A percentile compares a stretch with the other conserved stretches of the same genome.
These are phyloP conservation scores for Smittia sp. DNA, from an alignment of 2,888 invertebrate species.

Conservation along the genomic window DNA sequence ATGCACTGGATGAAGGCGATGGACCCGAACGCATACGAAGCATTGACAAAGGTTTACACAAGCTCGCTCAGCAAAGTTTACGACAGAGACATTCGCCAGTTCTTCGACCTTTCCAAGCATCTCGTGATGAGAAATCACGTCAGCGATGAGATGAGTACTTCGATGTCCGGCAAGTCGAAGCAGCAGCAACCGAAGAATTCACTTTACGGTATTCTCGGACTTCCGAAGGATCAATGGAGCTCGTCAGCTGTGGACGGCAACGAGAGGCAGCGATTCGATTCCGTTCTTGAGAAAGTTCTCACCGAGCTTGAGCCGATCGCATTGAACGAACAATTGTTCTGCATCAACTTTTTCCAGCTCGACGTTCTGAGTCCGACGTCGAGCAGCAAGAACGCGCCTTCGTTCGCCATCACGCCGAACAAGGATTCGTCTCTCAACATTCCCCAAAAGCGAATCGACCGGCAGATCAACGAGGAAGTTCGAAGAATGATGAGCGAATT, in stretches of 20 bases:
- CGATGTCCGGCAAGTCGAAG: constrained; percentile 50
- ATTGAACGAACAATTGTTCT: constrained; percentile 92
- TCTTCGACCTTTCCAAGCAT: constrained; percentile 65
- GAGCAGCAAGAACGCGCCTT: constrained; percentile 55
- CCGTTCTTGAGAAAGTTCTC: constrained; percentile 79
- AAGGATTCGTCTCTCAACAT: constrained; percentile 45
- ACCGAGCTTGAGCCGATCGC: constrained; percentile 88
- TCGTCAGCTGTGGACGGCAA: constrained; percentile 61
- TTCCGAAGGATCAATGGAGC: constrained; percentile 63
- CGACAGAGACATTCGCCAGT: constrained; percentile 76
- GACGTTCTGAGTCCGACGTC: constrained; percentile 63
- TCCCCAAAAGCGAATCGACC: constrained; percentile 61
- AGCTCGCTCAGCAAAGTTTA: constrained; percentile 81
- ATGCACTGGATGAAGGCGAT: constrained; percentile 90
- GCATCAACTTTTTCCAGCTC: constrained; percentile 85
- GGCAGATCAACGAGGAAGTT: constrained; percentile 74
- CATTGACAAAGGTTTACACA: constrained; percentile 79
- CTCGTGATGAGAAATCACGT: constrained; percentile 44
- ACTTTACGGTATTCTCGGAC: constrained; percentile 57
- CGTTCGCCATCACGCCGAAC: constrained; percentile 49
- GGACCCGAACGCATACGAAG: constrained; percentile 78
- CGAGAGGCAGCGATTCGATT: constrained; percentile 62
- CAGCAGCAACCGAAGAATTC: constrained; percentile 47
- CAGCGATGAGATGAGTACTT: constrained; percentile 52
- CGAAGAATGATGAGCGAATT: constrained; percentile 83